These are phyloP conservation scores for Borostomias antarcticus DNA, from an alignment of 2,797 vertebrate species.

Conservation along the genomic window DNA sequence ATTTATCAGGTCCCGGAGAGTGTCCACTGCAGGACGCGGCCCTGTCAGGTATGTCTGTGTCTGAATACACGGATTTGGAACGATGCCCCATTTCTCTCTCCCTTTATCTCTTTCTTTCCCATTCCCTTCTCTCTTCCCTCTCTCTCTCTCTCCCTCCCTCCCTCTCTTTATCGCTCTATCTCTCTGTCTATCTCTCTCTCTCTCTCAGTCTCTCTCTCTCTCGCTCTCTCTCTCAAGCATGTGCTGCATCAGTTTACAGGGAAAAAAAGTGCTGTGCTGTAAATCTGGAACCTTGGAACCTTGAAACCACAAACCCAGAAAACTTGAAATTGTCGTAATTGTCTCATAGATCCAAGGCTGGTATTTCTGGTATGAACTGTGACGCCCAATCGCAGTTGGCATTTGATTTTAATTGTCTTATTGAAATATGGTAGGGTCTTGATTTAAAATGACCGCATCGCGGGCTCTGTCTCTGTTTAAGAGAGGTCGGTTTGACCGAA, in stretches of 20 bases:
- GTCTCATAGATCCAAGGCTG: not conserved
- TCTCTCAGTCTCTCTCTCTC: not conserved
- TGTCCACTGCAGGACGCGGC: constrained; percentile 6
- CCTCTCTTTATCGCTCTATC: not conserved
- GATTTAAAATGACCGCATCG: not conserved
- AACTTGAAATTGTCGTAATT: not conserved
- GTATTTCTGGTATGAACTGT: not conserved
- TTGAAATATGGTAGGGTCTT: constrained; percentile 9
- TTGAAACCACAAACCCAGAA: not conserved
- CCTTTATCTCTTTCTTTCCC: not conserved
- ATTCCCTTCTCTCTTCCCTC: not conserved
- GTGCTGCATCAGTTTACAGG: not conserved
- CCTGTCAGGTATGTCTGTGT: constrained; percentile 23
- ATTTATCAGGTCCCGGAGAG: constrained; percentile 22
- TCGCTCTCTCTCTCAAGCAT: not conserved
- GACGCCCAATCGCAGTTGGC: not conserved
- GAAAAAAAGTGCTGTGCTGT: not conserved
- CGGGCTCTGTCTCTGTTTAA: not conserved
- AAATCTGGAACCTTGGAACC: constrained; percentile 9
- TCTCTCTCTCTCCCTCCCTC: not conserved
- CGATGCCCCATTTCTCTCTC: not conserved
- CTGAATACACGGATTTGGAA: constrained; percentile 7
- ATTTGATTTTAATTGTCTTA: constrained; percentile 22
- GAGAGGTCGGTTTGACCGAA: too few relatives aligned
- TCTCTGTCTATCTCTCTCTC: not conserved